These are phyloP conservation scores for Calliopsis andreniformis DNA, from an alignment of 1,140 invertebrate genomes.

Conservation along the genomic window DNA sequence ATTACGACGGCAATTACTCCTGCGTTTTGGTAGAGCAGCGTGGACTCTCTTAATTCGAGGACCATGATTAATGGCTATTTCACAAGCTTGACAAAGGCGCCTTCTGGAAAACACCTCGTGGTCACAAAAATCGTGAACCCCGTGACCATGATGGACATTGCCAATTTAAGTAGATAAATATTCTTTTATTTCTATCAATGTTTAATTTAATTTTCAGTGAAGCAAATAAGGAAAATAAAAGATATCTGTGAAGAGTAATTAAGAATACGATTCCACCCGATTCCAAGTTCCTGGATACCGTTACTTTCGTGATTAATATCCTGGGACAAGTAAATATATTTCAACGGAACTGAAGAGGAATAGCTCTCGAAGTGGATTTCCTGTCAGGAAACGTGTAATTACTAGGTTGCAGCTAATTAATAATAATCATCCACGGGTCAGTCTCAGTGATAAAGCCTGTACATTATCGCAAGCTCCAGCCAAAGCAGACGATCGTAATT, in stretches of 20 bases:
- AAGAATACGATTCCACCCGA: slow-evolving; percentile 17
- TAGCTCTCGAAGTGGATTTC: slow-evolving; percentile 5
- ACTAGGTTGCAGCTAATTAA: slow-evolving; percentile 37
- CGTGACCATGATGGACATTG: neutral
- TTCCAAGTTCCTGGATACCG: slow-evolving; percentile 1
- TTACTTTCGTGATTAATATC: slow-evolving; percentile 41
- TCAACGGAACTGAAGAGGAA: slow-evolving; percentile 10
- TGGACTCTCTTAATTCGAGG: neutral
- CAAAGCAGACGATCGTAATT: slow-evolving; percentile 37
- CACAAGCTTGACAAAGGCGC: neutral
- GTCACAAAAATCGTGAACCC: neutral
- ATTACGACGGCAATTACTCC: slow-evolving; percentile 20
- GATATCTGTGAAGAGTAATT: neutral
- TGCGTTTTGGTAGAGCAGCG: neutral
- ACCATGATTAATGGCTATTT: slow-evolving; percentile 10
- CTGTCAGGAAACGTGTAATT: slow-evolving; percentile 27
- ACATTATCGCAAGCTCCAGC: slow-evolving; percentile 8
- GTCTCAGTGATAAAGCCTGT: slow-evolving; percentile 26
- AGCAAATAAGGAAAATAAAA: neutral
- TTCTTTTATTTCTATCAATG: too few species aligned
- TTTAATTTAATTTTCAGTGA: too few species aligned
- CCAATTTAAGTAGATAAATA: too few species aligned
- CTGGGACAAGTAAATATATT: slow-evolving; percentile 32
- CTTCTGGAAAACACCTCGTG: too few species aligned
- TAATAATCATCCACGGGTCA: slow-evolving; percentile 51